phyloP scores from a whole-genome alignment of 2,113 vertebrate species.

The Laticauda colubrina region DNA sequence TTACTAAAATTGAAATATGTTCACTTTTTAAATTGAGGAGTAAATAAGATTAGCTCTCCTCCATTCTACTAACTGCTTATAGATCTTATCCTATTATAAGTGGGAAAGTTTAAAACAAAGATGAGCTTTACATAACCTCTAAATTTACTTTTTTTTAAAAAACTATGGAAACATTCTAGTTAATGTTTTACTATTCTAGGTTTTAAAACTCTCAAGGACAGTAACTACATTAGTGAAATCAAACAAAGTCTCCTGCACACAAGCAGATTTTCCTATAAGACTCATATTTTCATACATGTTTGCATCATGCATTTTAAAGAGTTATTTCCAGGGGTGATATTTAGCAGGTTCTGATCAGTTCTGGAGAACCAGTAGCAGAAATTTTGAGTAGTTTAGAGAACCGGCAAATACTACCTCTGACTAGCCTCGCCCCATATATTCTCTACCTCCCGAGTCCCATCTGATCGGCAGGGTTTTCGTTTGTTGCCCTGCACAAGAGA shows the following conservation, averaged over 20 bases:
- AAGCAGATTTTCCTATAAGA: background rate
- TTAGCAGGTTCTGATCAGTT: no score
- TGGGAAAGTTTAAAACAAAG: background rate
- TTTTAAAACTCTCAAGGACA: background rate
- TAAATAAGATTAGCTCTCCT: background rate
- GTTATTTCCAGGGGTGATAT: background rate
- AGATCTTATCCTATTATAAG: background rate
- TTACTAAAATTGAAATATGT: background rate
- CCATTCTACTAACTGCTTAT: background rate
- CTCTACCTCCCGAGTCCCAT: no score
- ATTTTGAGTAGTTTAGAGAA: no score
- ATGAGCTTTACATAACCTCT: background rate
- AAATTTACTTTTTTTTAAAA: background rate
- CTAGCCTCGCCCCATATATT: no score
- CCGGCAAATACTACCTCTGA: no score
- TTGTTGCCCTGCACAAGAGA: no score
- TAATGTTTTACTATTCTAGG: background rate
- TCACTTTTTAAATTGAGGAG: background rate
- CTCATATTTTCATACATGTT: background rate
- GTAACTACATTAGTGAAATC: background rate
- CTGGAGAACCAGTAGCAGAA: no score
- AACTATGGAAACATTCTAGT: background rate
- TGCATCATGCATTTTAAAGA: background rate
- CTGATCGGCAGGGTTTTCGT: no score
- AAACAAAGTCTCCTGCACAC: background rate